Percentiles rank a stretch among this genome's conserved stretches.
These are phyloP conservation scores for Solea senegalensis DNA, from an alignment of 2,113 vertebrate genomes.

Conservation along the genomic window DNA sequence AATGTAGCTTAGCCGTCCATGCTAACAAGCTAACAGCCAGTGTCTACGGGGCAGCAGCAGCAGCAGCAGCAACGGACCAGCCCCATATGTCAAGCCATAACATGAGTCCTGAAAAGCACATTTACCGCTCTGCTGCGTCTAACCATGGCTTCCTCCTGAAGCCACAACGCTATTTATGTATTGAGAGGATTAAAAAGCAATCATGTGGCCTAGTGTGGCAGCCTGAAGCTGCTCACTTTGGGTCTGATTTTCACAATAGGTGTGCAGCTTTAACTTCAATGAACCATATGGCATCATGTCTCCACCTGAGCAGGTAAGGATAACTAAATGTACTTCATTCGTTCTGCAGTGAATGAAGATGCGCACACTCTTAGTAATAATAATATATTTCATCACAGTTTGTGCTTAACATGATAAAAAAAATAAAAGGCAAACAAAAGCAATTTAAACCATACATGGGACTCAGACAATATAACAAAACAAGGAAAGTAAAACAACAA, in stretches of 20 bases:
- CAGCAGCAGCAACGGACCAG: neutral
- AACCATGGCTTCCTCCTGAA: slow-evolving; percentile 8
- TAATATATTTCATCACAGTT: too few relatives aligned
- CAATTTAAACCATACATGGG: too few relatives aligned
- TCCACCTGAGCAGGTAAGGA: neutral
- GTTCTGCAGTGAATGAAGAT: neutral
- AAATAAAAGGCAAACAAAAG: too few relatives aligned
- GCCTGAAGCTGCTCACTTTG: slow-evolving; percentile 7
- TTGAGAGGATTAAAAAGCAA: slow-evolving; percentile 45
- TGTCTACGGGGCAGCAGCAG: slow-evolving; percentile 5
- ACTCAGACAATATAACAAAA: too few relatives aligned
- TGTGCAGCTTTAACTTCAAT: neutral
- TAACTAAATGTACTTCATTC: neutral
- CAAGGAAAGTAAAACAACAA: too few relatives aligned
- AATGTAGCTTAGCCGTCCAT: slow-evolving; percentile 48
- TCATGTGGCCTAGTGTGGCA: slow-evolving; percentile 49
- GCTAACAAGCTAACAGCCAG: slow-evolving; percentile 29
- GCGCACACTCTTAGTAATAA: too few relatives aligned
- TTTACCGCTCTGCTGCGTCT: neutral
- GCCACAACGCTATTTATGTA: slow-evolving; percentile 10
- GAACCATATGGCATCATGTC: neutral
- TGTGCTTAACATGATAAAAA: too few relatives aligned
- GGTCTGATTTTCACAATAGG: neutral
- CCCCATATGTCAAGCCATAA: neutral
- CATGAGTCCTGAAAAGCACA: neutral